phyloP scores from a whole-genome alignment of 2,888 invertebrate species.

The Nomada fabriciana region DNA sequence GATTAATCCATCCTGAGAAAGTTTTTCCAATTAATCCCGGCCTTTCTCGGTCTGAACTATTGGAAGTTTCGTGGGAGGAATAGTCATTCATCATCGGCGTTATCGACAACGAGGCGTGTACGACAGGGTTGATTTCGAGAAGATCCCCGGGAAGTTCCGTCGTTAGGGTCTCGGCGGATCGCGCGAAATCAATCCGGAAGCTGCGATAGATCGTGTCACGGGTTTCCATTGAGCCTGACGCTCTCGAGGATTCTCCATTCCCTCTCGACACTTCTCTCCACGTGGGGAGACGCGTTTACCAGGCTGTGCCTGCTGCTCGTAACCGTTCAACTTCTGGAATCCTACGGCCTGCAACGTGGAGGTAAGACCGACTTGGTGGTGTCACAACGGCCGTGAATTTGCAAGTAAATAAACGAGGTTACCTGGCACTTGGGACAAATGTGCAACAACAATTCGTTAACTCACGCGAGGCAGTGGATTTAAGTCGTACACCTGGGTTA shows the following conservation, averaged over 20 bases:
- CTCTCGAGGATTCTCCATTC: neutral
- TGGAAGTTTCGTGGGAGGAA: neutral
- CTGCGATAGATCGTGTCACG: slow-evolving; percentile 5
- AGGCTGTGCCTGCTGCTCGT: neutral
- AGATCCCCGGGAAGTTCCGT: slow-evolving; percentile 15
- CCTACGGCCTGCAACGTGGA: slow-evolving; percentile 56
- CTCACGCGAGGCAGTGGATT: too few relatives aligned
- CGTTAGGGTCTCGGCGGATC: neutral
- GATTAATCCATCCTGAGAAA: slow-evolving; percentile 14
- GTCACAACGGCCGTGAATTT: neutral
- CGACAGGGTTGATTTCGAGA: neutral
- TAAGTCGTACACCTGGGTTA: too few relatives aligned
- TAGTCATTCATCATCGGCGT: slow-evolving; percentile 14
- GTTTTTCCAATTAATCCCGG: slow-evolving; percentile 29
- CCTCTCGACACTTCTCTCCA: slow-evolving; percentile 37
- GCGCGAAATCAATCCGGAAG: neutral
- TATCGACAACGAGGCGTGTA: neutral
- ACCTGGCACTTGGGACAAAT: too few relatives aligned
- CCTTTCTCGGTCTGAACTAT: neutral
- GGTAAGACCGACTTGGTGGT: slow-evolving; percentile 47
- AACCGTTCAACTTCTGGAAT: slow-evolving; percentile 3
- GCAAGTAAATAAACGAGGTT: too few relatives aligned
- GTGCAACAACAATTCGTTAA: too few relatives aligned
- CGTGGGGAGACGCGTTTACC: slow-evolving; percentile 37
- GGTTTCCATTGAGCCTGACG: neutral